phyloP scores from a whole-genome alignment of 1,140 invertebrate species.

The Cotesia typhae region DNA sequence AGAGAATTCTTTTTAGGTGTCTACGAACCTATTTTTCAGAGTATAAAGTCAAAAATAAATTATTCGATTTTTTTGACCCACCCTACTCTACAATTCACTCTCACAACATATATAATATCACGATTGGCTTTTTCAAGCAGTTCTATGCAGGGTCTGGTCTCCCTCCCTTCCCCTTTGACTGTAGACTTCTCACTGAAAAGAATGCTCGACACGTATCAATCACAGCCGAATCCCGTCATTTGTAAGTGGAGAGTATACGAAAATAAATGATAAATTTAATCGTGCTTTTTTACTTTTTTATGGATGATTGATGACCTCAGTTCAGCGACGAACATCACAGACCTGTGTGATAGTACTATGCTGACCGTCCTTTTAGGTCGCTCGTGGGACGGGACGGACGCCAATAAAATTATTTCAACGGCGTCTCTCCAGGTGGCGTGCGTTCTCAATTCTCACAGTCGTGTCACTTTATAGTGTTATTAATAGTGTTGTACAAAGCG shows the following conservation, averaged over 20 bases:
- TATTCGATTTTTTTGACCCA: too few relatives aligned
- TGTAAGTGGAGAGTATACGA: constrained; percentile 21
- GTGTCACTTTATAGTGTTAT: constrained; percentile 39
- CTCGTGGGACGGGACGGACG: neutral
- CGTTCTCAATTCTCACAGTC: constrained; percentile 51
- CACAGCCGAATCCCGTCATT: constrained; percentile 30
- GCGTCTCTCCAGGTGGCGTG: constrained; percentile 48
- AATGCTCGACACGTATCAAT: constrained; percentile 32
- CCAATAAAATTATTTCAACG: constrained; percentile 57
- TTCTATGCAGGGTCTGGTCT: neutral
- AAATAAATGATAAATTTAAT: constrained; percentile 12
- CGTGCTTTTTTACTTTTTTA: neutral
- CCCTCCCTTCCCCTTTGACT: constrained; percentile 30
- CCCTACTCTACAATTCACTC: constrained; percentile 18
- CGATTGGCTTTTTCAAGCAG: constrained; percentile 18
- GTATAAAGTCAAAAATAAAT: too few relatives aligned
- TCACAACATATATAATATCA: constrained; percentile 2
- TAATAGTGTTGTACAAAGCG: too few relatives aligned
- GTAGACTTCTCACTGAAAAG: constrained; percentile 17
- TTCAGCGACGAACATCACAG: constrained; percentile 17
- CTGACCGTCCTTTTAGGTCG: neutral
- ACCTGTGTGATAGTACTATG: too few relatives aligned
- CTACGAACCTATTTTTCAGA: too few relatives aligned
- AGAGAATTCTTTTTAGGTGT: too few relatives aligned
- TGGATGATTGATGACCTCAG: constrained; percentile 29